A percentile compares a stretch with the other conserved stretches of the same genome.
phyloP scores from a whole-genome alignment of 2,113 vertebrate species.

The Ciconia maguari region DNA sequence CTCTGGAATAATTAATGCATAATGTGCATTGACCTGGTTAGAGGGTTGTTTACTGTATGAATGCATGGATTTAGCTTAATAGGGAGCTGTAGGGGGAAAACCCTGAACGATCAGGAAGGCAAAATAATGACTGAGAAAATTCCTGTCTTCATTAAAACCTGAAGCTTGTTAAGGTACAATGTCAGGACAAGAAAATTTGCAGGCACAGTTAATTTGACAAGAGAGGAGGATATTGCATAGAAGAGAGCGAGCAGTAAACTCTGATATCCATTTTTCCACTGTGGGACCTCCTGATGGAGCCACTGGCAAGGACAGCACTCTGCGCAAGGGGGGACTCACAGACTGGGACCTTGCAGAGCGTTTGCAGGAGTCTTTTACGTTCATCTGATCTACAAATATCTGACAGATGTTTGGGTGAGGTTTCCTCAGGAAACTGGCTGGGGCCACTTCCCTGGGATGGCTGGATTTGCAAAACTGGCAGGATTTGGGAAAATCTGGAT shows the following conservation, averaged over 20 bases:
- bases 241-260: background rate
- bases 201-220: background rate
- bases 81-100: background rate
- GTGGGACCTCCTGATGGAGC: background rate
- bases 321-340: fast-evolving
- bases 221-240: background rate
- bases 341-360: background rate
- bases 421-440: background rate
- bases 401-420: background rate
- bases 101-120: background rate
- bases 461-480: background rate
- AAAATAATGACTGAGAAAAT: background rate
- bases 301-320: background rate
- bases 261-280: fast-evolving
- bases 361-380: background rate
- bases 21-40: conserved; percentile 17
- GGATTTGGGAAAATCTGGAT: background rate
- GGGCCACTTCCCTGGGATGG: background rate
- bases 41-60: background rate
- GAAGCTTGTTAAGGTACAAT: background rate
- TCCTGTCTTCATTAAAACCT: background rate
- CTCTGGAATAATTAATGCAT: background rate
- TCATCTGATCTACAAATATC: background rate
- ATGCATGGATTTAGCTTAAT: background rate
- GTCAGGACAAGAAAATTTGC: background rate